phyloP scores from a whole-genome alignment of 1,140 invertebrate genomes.

The Pteromalus puparum region DNA sequence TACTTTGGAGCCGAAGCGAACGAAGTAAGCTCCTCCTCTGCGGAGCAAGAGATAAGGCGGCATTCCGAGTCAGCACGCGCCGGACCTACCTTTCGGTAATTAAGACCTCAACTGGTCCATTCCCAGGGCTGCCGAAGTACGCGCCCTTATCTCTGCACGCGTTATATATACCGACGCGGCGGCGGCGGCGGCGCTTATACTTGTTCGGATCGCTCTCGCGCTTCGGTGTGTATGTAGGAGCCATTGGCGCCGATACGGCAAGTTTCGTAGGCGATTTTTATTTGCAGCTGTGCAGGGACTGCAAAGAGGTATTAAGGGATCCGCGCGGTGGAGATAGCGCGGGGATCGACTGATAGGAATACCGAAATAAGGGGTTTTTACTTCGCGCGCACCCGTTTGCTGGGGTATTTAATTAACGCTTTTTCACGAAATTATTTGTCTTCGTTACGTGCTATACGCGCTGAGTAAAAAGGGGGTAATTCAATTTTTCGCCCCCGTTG shows the following conservation, averaged over 20 bases:
- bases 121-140: neutral
- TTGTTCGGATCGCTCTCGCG: neutral
- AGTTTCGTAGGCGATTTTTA: neutral
- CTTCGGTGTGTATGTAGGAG: neutral
- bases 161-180: neutral
- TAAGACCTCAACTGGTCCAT: slow-evolving; percentile 54
- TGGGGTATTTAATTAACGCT: neutral
- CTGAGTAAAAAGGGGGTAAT: neutral
- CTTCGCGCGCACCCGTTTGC: neutral
- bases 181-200: slow-evolving; percentile 13
- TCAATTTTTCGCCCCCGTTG: no score
- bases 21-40: neutral
- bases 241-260: neutral
- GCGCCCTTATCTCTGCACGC: neutral
- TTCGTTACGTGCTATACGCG: neutral
- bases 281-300: neutral
- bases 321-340: neutral
- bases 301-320: neutral
- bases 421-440: neutral
- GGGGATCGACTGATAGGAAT: neutral
- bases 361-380: neutral
- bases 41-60: neutral
- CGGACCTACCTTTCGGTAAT: slow-evolving; percentile 50
- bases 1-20: neutral
- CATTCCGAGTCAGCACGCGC: slow-evolving; percentile 9